A percentile compares a stretch with the other conserved stretches of the same genome.
Conservation (phyloP, 2,888 invertebrate genomes). For the Machimus rusticus region DNA sequence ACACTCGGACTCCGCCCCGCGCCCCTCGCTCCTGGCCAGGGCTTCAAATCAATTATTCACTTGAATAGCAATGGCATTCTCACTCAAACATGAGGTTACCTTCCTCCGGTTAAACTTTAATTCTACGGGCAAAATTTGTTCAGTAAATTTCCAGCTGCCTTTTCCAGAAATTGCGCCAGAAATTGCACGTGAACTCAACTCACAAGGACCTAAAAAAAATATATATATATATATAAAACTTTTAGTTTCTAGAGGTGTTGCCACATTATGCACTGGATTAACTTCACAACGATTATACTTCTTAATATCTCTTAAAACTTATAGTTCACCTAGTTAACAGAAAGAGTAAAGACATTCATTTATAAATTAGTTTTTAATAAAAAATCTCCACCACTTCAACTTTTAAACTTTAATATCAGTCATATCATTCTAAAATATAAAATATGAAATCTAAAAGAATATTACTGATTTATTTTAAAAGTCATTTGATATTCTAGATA, state of each 20-base stretch:
- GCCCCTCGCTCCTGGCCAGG: not conserved
- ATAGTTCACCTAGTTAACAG: not conserved
- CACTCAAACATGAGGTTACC: not conserved
- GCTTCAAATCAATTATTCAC: conserved; percentile 28
- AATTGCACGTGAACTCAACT: not conserved
- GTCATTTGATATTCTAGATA: no score
- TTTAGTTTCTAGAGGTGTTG: not conserved
- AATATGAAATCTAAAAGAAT: no score
- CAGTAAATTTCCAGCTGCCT: not conserved
- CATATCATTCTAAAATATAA: no score
- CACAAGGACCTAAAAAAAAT: no score
- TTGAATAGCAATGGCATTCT: not conserved
- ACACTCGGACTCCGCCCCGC: not conserved
- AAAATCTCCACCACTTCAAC: no score
- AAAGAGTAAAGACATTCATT: no score
- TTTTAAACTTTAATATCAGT: no score
- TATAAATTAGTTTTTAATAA: no score
- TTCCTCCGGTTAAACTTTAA: not conserved
- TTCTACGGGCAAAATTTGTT: not conserved
- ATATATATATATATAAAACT: not conserved
- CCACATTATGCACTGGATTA: not conserved
- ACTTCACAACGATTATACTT: not conserved
- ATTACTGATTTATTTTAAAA: no score
- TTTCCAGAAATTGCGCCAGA: not conserved
- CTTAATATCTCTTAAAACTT: not conserved